Evolutionary conservation across 2,797 vertebrate species (phyloP).

Genomic region (Lithobates sylvaticus): DNA sequence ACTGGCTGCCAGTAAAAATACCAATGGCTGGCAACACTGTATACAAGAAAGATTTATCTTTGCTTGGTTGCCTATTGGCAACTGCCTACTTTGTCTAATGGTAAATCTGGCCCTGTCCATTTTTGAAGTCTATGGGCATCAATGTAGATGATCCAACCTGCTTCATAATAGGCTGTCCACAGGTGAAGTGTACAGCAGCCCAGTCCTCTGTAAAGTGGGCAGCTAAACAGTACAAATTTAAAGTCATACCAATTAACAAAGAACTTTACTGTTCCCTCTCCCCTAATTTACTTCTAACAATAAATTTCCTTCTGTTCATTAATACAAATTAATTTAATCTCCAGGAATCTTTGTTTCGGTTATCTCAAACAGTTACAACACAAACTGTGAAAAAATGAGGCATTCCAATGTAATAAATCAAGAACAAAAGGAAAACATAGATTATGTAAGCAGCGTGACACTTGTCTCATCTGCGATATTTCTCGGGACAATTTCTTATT

Average conservation of each 20-base stretch:
- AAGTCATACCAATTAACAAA: background rate
- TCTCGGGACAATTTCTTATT: conserved; percentile 59
- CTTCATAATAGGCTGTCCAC: no score
- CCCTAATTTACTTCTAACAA: conserved; percentile 8
- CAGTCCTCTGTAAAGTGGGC: no score
- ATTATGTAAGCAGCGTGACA: conserved; percentile 33
- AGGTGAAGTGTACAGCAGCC: no score
- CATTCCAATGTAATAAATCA: conserved; percentile 48
- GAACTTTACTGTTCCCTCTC: conserved; percentile 7
- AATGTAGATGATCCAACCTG: no score
- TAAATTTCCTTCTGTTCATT: background rate
- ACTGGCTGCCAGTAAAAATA: no score
- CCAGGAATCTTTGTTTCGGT: conserved; percentile 25
- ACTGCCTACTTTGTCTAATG: no score
- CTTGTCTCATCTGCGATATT: conserved; percentile 35
- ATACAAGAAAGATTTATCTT: no score
- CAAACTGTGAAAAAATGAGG: conserved; percentile 27
- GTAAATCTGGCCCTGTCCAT: no score
- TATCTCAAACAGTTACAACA: conserved; percentile 34
- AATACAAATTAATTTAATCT: conserved; percentile 48
- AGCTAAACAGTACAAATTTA: no score
- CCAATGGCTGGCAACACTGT: no score
- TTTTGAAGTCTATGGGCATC: no score
- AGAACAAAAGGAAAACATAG: conserved; percentile 37
- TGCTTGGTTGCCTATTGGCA: no score